Base-by-base conservation (phyloP, 1,140 invertebrate species). In the Idris sp. region DNA sequence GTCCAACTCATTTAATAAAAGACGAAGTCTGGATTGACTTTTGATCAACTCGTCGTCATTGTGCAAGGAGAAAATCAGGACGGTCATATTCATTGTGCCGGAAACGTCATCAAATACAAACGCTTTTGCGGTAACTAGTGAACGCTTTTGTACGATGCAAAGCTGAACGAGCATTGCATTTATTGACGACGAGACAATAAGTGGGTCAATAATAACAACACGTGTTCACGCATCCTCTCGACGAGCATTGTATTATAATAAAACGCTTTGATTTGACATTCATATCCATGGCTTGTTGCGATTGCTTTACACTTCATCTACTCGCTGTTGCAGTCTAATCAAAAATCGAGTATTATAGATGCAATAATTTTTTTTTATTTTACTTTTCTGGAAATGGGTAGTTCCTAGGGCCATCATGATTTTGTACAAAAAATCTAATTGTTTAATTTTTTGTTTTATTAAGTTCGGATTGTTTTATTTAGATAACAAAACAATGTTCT, bases 81-180 rank as follows among this genome's bases (percentile, higher is more conserved):
- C 72, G 56, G 28, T 6, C 8, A 49, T 25, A 61, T 59, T 68
- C 48, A 61, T 33, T 5, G 26, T 9, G 22, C 49, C 41, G 74
- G 62, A 73, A 77, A 77, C 56, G 51, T 64, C 69, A 65, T 69
- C 41, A 69, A 61, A 48, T 38, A 46, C 69, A 64, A 76, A 69
- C 53, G 69, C 56, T 61, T 58, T 65, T 59, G 53, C 49, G 28
- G 30, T 61, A 65, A 65, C 65, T 25, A 71, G 40, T 46, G n/a
- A 16, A 58, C 58, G 59, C 65, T 69, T 69, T 75, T 51, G 28
- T 51, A 46, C 26, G 49, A n/a, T 53, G 51, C 48, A 59, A 73
- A 68, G 44, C n/a, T 40, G 41, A 71, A 62, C 48, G 28, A 59
- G 33, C 73, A 33, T 58, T 54, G 67, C 31, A 61, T 76, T 62